A percentile compares a stretch with the other conserved stretches of the same genome.
Evolutionary conservation across 2,888 invertebrate genomes (phyloP).

Genomic region (Chrysolina americana): DNA sequence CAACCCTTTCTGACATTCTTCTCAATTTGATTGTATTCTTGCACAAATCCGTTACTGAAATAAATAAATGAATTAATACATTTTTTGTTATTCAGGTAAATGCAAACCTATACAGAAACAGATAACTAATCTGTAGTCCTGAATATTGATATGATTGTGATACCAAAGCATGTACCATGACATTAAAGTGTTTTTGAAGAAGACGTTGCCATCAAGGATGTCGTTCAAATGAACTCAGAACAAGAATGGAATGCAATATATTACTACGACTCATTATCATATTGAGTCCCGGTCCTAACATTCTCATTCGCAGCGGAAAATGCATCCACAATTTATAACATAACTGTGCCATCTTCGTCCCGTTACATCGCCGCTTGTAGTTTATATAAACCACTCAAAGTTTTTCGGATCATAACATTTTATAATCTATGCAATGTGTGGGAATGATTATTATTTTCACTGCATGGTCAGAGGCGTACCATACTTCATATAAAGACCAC

Average conservation of each 20-base stretch:
- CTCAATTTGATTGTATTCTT: no score
- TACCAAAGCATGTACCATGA: no score
- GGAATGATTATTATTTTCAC: slow-evolving; percentile 11
- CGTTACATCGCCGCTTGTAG: slow-evolving; percentile 26
- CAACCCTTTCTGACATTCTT: no score
- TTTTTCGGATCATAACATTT: slow-evolving; percentile 10
- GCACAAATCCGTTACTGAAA: no score
- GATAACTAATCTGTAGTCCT: no score
- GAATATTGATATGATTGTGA: no score
- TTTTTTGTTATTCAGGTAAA: no score
- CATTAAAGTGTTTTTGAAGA: no score
- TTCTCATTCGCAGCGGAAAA: neutral
- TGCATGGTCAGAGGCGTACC: neutral
- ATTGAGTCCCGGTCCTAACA: neutral
- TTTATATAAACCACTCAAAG: slow-evolving; percentile 14
- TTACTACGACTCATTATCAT: neutral
- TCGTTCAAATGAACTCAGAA: neutral
- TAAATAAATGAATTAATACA: no score
- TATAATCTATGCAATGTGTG: slow-evolving; percentile 21
- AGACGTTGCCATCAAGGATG: no score
- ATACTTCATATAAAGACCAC: no score
- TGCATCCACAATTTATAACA: slow-evolving; percentile 28
- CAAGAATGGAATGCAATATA: neutral
- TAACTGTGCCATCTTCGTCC: slow-evolving; percentile 38
- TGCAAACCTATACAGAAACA: no score